These are phyloP conservation scores for Heliconius eleuchia DNA, from an alignment of 1,140 invertebrate genomes.

Conservation along the genomic window DNA sequence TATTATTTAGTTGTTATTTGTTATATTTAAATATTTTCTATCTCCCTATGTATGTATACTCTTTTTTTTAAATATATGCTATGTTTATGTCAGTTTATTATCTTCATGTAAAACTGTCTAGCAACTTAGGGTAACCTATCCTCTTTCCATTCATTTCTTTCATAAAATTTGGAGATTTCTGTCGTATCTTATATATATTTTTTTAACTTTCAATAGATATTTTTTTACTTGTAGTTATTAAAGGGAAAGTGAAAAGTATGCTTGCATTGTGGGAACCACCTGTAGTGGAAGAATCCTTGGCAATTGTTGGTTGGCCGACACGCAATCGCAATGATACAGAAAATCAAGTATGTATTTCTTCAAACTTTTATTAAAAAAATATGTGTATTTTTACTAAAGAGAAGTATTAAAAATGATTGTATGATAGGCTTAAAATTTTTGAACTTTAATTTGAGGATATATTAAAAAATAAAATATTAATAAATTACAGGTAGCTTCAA, in stretches of 20 bases:
- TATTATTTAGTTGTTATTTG: no score
- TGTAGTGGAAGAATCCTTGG: constrained; percentile 91
- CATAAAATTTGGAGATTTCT: no score
- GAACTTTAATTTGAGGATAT: neutral
- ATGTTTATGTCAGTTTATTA: no score
- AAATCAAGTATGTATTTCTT: constrained; percentile 49
- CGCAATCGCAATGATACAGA: constrained; percentile 50
- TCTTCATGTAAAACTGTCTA: no score
- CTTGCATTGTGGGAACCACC: constrained; percentile 91
- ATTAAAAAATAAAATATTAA: neutral
- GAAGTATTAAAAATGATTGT: no score
- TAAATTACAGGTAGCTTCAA: constrained; percentile 83
- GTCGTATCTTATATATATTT: neutral
- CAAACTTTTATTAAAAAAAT: neutral
- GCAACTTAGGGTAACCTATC: no score
- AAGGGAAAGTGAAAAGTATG: constrained; percentile 84
- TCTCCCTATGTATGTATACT: no score
- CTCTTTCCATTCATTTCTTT: no score
- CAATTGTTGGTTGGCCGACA: constrained; percentile 88
- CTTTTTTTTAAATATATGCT: no score
- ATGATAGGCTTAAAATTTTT: no score
- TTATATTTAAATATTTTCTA: no score
- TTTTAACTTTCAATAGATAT: constrained; percentile 10
- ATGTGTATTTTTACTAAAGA: no score
- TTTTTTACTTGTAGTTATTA: constrained; percentile 60